Evolutionary conservation across 1,140 invertebrate genomes (phyloP).

Genomic region (Listronotus oregonensis): DNA sequence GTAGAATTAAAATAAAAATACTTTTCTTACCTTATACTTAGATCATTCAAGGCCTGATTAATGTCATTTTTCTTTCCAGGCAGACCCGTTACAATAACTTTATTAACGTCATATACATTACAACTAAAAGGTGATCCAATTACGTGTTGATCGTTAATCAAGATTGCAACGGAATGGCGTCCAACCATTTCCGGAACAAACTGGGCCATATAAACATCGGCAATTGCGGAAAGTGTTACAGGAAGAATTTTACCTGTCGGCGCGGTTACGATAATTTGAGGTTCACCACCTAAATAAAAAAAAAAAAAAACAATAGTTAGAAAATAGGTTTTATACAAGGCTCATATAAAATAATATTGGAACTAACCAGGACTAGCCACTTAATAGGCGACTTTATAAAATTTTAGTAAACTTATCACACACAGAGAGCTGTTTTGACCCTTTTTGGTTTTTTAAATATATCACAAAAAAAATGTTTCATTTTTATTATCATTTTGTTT

Average conservation of each 20-base stretch:
- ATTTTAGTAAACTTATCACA: no score
- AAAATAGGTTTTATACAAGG: no score
- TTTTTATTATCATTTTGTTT: no score
- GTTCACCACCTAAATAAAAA: slow-evolving; percentile 59
- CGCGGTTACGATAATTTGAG: slow-evolving; percentile 74
- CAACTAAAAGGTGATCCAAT: slow-evolving; percentile 91
- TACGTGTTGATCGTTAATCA: slow-evolving; percentile 81
- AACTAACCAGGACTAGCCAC: no score
- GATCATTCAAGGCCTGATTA: slow-evolving; percentile 58
- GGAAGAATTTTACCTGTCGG: slow-evolving; percentile 79
- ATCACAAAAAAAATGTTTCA: no score
- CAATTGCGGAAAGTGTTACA: slow-evolving; percentile 64
- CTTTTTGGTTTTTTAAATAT: no score
- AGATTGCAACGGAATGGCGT: slow-evolving; percentile 80
- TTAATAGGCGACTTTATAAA: no score
- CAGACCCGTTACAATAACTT: slow-evolving; percentile 78
- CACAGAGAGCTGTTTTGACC: no score
- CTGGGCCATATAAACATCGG: slow-evolving; percentile 71
- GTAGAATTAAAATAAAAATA: no score
- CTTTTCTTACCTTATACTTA: slow-evolving; percentile 53
- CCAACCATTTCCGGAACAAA: slow-evolving; percentile 86
- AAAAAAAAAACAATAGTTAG: not conserved
- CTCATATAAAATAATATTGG: no score
- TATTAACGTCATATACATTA: slow-evolving; percentile 89
- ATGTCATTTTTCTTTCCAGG: slow-evolving; percentile 58